Evolutionary conservation across 2,888 invertebrate species (phyloP).

Genomic region (Phlogophora meticulosa): DNA sequence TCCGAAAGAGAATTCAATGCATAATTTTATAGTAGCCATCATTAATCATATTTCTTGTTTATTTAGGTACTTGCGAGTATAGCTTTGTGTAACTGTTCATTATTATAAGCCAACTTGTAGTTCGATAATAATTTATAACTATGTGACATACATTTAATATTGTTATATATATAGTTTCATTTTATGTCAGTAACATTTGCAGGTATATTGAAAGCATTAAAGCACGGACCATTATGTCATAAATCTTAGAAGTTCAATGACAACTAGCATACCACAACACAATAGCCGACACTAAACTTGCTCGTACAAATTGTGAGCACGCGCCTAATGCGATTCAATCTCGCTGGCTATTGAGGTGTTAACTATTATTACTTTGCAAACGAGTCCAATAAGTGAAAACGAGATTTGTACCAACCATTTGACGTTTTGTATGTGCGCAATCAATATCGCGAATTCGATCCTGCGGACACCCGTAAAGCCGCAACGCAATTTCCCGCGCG

Average conservation of each 20-base stretch:
- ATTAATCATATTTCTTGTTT: conserved; percentile 57
- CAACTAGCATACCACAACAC: conserved; percentile 62
- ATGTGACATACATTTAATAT: not conserved
- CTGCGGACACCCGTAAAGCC: conserved; percentile 83
- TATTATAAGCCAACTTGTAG: not conserved
- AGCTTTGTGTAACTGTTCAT: conserved; percentile 30
- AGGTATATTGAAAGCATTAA: conserved; percentile 3
- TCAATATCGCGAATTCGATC: conserved; percentile 68
- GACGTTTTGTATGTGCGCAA: conserved; percentile 47
- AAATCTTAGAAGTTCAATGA: conserved; percentile 56
- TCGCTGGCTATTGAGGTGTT: conserved; percentile 65
- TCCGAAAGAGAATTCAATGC: conserved; percentile 68
- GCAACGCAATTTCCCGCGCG: conserved; percentile 85
- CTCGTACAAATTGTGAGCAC: conserved; percentile 66
- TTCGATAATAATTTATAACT: not conserved
- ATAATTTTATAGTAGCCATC: conserved; percentile 66
- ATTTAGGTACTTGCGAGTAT: conserved; percentile 20
- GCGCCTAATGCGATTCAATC: conserved; percentile 68
- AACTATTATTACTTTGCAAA: conserved; percentile 66
- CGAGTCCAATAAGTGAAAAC: conserved; percentile 71
- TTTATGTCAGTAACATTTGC: conserved; percentile 1
- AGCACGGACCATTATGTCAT: conserved; percentile 29
- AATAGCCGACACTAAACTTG: conserved; percentile 58
- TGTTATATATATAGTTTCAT: not conserved
- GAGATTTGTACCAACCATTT: conserved; percentile 65